A percentile compares a stretch with the other conserved stretches of the same genome.
These are phyloP conservation scores for Microtus richardsoni DNA, from an alignment of 2,113 vertebrate species.

Conservation along the genomic window DNA sequence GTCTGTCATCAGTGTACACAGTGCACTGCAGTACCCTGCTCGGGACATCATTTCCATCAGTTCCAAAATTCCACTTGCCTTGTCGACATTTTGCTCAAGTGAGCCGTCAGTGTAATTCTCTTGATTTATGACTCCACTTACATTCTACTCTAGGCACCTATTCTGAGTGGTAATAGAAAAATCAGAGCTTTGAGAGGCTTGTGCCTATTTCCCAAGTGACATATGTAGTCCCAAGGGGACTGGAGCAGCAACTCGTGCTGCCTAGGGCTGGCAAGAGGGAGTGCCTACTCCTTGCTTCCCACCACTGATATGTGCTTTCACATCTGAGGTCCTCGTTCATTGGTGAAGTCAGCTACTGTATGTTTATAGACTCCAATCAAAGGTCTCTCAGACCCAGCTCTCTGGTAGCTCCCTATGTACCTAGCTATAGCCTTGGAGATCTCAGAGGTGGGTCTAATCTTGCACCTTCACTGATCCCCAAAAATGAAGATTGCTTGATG, in stretches of 20 bases:
- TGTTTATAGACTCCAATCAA: background rate
- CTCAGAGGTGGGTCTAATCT: background rate
- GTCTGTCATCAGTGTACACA: background rate
- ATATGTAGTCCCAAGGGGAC: background rate
- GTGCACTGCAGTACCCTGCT: too few species aligned
- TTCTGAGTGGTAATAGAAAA: background rate
- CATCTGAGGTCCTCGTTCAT: background rate
- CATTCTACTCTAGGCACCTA: background rate
- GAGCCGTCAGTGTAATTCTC: slow-evolving; percentile 19
- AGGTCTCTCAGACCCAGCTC: background rate
- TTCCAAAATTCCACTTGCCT: background rate
- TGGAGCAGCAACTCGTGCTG: fast-evolving
- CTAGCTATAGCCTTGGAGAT: too few species aligned
- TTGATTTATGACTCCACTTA: slow-evolving; percentile 27
- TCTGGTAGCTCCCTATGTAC: background rate
- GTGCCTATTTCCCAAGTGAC: background rate
- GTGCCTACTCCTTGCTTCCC: too few species aligned
- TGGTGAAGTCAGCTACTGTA: fast-evolving
- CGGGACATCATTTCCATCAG: background rate
- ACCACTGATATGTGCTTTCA: background rate
- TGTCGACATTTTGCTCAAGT: background rate
- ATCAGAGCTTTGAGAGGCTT: background rate
- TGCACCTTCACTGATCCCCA: background rate
- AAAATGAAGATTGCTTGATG: fast-evolving
- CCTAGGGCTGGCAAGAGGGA: background rate